phyloP scores from a whole-genome alignment of 1,140 invertebrate species.

The Papilio helenus region DNA sequence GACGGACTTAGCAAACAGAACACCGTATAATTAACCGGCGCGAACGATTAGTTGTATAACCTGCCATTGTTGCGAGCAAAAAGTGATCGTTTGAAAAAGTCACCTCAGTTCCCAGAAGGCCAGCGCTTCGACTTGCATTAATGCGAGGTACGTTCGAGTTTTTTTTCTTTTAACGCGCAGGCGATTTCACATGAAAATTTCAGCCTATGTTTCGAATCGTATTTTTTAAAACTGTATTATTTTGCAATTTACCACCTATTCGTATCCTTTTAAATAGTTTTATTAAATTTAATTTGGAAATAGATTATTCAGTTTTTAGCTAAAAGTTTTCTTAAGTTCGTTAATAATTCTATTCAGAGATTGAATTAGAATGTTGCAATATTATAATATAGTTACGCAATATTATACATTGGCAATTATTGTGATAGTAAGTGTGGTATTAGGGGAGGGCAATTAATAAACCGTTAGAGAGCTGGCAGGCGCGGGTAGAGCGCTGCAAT shows the following conservation, averaged over 20 bases:
- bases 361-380: no score
- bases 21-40: constrained; percentile 75
- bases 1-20: constrained; percentile 66
- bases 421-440: constrained; percentile 32
- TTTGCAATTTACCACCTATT: no score
- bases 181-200: constrained; percentile 56
- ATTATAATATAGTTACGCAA: neutral
- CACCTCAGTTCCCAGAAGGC: constrained; percentile 74
- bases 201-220: constrained; percentile 49
- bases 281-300: no score
- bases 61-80: constrained; percentile 63
- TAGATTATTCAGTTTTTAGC: no score
- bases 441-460: constrained; percentile 37
- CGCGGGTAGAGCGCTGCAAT: constrained; percentile 31
- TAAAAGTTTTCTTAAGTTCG: no score
- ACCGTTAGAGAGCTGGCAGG: constrained; percentile 1
- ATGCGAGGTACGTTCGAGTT: constrained; percentile 43
- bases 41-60: constrained; percentile 80
- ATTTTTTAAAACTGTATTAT: no score
- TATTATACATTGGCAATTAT: constrained; percentile 7
- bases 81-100: constrained; percentile 64
- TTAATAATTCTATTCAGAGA: no score
- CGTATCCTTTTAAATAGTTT: no score
- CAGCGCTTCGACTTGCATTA: constrained; percentile 55
- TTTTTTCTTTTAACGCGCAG: constrained; percentile 68